Evolutionary conservation across 2,888 invertebrate genomes (phyloP).

Genomic region (Onthophagus sagittarius): DNA sequence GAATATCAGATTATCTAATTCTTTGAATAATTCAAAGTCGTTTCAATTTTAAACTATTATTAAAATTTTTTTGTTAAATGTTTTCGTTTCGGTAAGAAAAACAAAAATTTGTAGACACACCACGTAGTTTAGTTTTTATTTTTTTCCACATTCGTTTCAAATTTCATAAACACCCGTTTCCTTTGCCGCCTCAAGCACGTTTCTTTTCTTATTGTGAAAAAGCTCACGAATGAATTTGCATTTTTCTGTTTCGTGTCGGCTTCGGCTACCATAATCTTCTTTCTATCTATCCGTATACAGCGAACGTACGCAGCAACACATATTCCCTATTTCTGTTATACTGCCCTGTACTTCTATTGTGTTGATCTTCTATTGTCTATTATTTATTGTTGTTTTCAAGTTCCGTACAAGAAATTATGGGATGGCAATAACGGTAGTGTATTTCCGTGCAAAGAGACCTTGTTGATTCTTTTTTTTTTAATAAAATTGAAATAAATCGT

Average conservation of each 20-base stretch:
- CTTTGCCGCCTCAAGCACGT: background rate
- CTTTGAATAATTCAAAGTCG: too few species aligned
- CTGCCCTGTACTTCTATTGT: background rate
- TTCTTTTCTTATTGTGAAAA: background rate
- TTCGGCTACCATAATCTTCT: background rate
- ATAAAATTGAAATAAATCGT: background rate
- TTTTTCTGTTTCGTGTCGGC: background rate
- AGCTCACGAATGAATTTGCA: background rate
- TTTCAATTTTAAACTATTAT: too few species aligned
- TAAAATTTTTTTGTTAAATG: too few species aligned
- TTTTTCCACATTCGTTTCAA: background rate
- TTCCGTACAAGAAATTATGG: background rate
- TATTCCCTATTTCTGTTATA: background rate
- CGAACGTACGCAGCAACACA: background rate
- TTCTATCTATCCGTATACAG: background rate
- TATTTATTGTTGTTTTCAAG: background rate
- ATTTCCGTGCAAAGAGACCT: background rate
- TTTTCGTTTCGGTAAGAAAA: too few species aligned
- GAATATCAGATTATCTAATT: too few species aligned
- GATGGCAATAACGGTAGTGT: background rate
- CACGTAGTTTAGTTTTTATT: background rate
- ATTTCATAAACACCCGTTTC: background rate
- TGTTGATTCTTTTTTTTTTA: background rate
- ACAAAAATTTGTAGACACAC: background rate
- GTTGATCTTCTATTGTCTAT: constrained; percentile 5